Conservation (phyloP, 1,140 invertebrate species). For the Magallana gigas region DNA sequence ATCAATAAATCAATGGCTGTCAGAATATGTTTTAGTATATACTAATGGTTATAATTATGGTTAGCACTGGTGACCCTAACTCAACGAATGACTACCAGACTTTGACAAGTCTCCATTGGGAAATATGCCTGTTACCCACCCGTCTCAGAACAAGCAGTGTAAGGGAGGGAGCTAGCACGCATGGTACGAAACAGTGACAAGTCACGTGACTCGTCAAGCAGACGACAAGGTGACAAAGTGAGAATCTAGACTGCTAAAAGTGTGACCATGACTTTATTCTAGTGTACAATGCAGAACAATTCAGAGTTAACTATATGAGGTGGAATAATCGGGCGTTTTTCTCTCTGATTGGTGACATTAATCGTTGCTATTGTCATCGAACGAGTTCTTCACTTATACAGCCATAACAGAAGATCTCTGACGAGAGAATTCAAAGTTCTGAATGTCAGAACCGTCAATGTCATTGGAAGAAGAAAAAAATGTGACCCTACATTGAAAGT, state of each 20-base stretch:
- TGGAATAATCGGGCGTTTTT: neutral
- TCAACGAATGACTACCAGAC: too few relatives aligned
- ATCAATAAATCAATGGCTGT: too few relatives aligned
- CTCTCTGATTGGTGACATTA: neutral
- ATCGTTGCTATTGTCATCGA: neutral
- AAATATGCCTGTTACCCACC: neutral
- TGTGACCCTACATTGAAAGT: neutral
- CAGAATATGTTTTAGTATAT: too few relatives aligned
- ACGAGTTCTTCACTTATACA: neutral
- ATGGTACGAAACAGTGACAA: neutral
- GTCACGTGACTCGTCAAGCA: neutral
- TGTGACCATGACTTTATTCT: neutral
- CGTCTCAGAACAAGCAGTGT: neutral
- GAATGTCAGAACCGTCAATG: neutral
- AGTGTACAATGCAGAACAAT: neutral
- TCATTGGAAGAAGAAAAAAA: neutral
- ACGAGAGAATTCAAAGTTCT: neutral
- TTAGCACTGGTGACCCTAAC: too few relatives aligned
- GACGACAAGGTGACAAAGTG: neutral
- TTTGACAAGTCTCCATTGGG: too few relatives aligned
- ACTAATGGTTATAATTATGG: too few relatives aligned
- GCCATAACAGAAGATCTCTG: neutral
- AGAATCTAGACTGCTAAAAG: neutral
- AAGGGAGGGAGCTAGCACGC: neutral
- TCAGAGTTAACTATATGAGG: neutral